Evolutionary conservation across 92 coral and sea anemone genomes (phyloP).

Genomic region (Paramuricea clavata): DNA sequence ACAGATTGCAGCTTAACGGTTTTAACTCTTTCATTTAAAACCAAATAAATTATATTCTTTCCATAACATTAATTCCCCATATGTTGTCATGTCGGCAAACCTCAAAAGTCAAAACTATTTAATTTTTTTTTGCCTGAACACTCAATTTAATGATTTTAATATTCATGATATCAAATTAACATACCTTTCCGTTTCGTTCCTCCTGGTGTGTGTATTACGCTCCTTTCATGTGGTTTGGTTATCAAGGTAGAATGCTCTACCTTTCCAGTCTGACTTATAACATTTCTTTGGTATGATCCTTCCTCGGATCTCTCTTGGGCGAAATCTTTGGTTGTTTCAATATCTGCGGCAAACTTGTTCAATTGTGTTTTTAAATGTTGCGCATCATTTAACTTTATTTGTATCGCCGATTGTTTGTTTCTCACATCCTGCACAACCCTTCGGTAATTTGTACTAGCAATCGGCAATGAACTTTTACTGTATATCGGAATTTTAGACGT

Average conservation of each 20-base stretch:
- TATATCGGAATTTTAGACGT: neutral
- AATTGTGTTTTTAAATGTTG: neutral
- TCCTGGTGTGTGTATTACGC: neutral
- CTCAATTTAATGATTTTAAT: no score
- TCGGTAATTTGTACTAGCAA: neutral
- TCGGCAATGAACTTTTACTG: neutral
- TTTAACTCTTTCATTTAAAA: no score
- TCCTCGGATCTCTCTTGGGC: neutral
- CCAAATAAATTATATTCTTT: no score
- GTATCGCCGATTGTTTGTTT: neutral
- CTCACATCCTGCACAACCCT: neutral
- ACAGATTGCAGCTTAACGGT: no score
- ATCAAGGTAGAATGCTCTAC: neutral
- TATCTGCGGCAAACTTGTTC: neutral
- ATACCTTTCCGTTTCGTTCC: neutral
- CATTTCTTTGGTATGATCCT: neutral
- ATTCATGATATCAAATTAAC: neutral
- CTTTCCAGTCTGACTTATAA: neutral
- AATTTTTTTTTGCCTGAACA: no score
- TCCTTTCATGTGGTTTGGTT: neutral
- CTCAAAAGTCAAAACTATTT: no score
- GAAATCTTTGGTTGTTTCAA: neutral
- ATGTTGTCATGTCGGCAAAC: no score
- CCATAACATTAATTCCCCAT: no score
- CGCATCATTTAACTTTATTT: neutral